A percentile compares a stretch with the other conserved stretches of the same genome.
Conservation (phyloP, 2,888 invertebrate species). For the Ectobius pallidus region DNA sequence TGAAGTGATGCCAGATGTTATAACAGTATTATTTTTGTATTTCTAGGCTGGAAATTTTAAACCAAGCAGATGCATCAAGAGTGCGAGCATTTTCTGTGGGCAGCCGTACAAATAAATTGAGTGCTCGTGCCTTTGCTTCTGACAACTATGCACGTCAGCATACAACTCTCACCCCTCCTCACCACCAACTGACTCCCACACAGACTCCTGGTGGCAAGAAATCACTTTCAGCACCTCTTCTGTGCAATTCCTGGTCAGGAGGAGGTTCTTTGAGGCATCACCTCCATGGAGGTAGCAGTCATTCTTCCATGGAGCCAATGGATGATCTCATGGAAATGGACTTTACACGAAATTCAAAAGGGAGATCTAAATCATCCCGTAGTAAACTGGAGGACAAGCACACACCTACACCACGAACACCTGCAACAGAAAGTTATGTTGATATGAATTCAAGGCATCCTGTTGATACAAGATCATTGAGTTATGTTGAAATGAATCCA, state of each 20-base stretch:
- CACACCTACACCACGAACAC: conserved; percentile 22
- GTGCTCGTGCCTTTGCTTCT: conserved; percentile 26
- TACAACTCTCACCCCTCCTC: conserved; percentile 46
- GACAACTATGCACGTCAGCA: conserved; percentile 26
- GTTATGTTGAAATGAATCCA: too few relatives aligned
- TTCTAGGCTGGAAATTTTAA: conserved; percentile 52
- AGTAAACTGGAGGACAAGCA: conserved; percentile 14
- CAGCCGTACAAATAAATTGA: conserved; percentile 64
- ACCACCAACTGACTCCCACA: conserved; percentile 48
- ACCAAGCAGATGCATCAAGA: conserved; percentile 55
- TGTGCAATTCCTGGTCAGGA: conserved; percentile 59
- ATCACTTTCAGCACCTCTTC: conserved; percentile 68
- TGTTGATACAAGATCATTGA: too few relatives aligned
- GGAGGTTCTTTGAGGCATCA: conserved; percentile 14
- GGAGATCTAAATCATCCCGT: conserved; percentile 14
- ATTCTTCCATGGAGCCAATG: conserved; percentile 61
- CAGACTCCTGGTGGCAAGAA: conserved; percentile 50
- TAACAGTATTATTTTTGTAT: too few relatives aligned
- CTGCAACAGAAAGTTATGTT: conserved; percentile 57
- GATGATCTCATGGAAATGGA: conserved; percentile 86
- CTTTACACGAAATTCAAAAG: conserved; percentile 59
- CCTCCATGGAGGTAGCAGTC: conserved; percentile 55
- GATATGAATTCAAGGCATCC: conserved; percentile 58
- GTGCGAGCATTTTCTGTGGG: conserved; percentile 81
- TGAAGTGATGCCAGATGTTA: too few relatives aligned